Conservation (phyloP, 2,797 vertebrate genomes). For the Thalassophryne amazonica region DNA sequence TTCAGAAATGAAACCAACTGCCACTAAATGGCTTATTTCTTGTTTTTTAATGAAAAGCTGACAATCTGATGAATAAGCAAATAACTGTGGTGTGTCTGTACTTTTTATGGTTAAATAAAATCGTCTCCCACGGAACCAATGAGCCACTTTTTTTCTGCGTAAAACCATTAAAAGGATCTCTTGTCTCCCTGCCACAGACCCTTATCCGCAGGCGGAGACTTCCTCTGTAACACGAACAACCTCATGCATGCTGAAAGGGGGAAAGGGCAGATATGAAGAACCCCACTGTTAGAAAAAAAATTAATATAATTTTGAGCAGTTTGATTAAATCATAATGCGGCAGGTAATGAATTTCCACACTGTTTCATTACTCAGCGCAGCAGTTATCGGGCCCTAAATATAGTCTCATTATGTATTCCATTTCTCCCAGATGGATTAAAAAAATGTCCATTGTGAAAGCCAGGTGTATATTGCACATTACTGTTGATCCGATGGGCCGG, state of each 20-base stretch:
- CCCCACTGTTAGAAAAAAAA: slow-evolving; percentile 70
- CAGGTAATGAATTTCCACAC: slow-evolving; percentile 78
- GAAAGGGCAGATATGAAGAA: slow-evolving; percentile 54
- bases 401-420: slow-evolving; percentile 82
- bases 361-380: slow-evolving; percentile 75
- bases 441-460: slow-evolving; percentile 54
- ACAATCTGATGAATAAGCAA: neutral
- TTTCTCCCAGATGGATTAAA: slow-evolving; percentile 65
- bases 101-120: neutral
- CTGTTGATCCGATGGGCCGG: slow-evolving; percentile 48
- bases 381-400: slow-evolving; percentile 79
- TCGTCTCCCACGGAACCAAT: neutral
- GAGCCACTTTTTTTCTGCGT: slow-evolving; percentile 5
- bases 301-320: slow-evolving; percentile 70
- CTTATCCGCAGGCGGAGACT: neutral
- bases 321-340: slow-evolving; percentile 83
- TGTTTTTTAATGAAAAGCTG: neutral
- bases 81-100: neutral
- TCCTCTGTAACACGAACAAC: slow-evolving; percentile 1
- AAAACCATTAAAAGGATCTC: slow-evolving; percentile 2
- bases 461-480: slow-evolving; percentile 78
- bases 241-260: slow-evolving; percentile 7
- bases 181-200: neutral
- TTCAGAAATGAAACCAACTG: too few relatives aligned
- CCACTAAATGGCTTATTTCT: neutral